Evolutionary conservation across 2,888 invertebrate genomes (phyloP), one percentile per base, ranked within the genome.

Genomic region (Phragmatobia fuliginosa): DNA sequence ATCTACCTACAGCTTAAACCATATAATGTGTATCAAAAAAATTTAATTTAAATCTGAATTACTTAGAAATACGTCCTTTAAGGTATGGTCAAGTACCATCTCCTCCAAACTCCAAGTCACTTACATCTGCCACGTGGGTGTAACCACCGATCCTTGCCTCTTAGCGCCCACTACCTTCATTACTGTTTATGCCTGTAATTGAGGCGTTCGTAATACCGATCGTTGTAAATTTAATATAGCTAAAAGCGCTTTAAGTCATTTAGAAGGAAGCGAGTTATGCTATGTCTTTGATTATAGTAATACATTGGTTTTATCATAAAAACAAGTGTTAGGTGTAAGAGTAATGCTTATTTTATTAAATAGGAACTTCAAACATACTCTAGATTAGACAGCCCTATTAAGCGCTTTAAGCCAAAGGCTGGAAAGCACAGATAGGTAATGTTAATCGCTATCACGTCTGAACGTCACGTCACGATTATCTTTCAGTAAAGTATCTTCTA

Each of bases 141-240:
- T 60, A 52, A 52, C 58, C 5, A 49, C 66, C 45, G n/a, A 45
- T 62, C 45, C 66, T 36, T 62, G n/a, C 45, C 66, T 63, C 62
- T 70, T 67, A 63, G 28, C 71, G 49, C 71, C 71, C 71, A 71
- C 71, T 25, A 6, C 33, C 60, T 63, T 67, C 63, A 71, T 71
- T 71, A 71, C 67, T 59, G 62, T 62, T 59, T 70, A 62, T 70
- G 16, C 36, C 45, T 21, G 49, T 62, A 67, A 70, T 58, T 62
- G 66, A 63, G 60, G 66, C 36, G 59, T 67, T 67, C 67, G 18
- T 59, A 59, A 67, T 63, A 70, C 52, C 25, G 58, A 33, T n/a
- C 36, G 31, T 61, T 61, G 61, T 45, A 21, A 33, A n/a, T 11
- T 32, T 18, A 36, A 61, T 67, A 25, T 56, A 16, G 28, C 56